A percentile compares a stretch with the other conserved stretches of the same genome.
phyloP scores from a whole-genome alignment of 2,888 invertebrate species.

The Sinodicranocentrus sp. region DNA sequence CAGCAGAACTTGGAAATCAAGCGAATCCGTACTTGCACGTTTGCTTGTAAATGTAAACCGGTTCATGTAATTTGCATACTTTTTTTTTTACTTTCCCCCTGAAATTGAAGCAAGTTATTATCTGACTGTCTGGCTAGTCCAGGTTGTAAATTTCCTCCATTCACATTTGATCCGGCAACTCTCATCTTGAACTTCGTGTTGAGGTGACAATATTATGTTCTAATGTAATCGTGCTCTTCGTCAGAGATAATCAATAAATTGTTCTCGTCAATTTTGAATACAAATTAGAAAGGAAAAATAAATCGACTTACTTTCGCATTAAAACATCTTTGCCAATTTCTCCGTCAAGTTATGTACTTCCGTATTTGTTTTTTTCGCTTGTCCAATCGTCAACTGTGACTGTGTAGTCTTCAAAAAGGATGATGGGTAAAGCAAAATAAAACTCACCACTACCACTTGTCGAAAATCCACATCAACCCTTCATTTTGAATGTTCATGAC shows the following conservation, averaged over 20 bases:
- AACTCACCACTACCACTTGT: no score
- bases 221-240: slow-evolving; percentile 3
- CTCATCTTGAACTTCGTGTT: slow-evolving; percentile 65
- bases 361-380: no score
- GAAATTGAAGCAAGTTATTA: slow-evolving; percentile 49
- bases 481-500: no score
- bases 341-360: background rate
- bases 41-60: slow-evolving; percentile 37
- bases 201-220: slow-evolving; percentile 8
- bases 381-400: no score
- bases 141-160: slow-evolving; percentile 57
- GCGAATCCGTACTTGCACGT: no score
- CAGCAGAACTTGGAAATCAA: no score
- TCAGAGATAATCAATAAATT: slow-evolving; percentile 41
- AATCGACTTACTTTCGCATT: no score
- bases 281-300: no score
- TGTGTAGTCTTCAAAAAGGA: no score
- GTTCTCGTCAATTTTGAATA: slow-evolving; percentile 3
- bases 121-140: slow-evolving; percentile 31
- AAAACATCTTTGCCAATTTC: no score
- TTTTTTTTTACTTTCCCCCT: slow-evolving; percentile 62
- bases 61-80: slow-evolving; percentile 60
- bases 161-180: slow-evolving; percentile 34
- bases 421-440: no score
- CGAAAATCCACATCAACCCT: no score